A percentile compares a stretch with the other conserved stretches of the same genome.
Evolutionary conservation across 2,888 invertebrate species (phyloP).

Genomic region (Julus scanicus): DNA sequence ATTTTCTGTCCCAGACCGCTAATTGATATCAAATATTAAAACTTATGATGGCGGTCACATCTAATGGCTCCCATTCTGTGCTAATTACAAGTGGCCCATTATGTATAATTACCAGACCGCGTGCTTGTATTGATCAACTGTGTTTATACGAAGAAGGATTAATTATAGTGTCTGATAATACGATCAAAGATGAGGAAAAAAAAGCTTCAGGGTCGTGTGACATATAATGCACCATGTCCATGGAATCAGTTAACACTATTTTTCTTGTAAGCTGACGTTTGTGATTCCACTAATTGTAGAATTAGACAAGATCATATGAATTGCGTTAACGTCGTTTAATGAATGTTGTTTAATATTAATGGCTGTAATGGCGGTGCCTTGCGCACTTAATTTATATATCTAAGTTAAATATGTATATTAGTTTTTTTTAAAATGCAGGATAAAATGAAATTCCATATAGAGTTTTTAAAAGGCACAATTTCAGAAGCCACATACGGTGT

Average conservation of each 20-base stretch:
- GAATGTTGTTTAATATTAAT: too few relatives aligned
- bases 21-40: constrained; percentile 47
- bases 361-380: too few relatives aligned
- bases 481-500: too few relatives aligned
- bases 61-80: constrained; percentile 25
- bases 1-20: constrained; percentile 25
- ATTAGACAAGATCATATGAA: background rate
- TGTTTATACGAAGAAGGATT: constrained; percentile 1
- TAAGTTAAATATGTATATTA: too few relatives aligned
- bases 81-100: constrained; percentile 34
- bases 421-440: too few relatives aligned
- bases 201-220: background rate
- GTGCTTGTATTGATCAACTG: constrained; percentile 38
- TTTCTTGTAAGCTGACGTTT: background rate
- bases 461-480: too few relatives aligned
- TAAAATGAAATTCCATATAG: too few relatives aligned
- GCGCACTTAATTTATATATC: too few relatives aligned
- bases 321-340: background rate
- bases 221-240: background rate
- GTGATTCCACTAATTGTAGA: background rate
- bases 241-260: background rate
- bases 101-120: constrained; percentile 36
- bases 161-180: background rate
- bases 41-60: constrained; percentile 47
- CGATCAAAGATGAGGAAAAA: background rate